Base-by-base conservation (phyloP, 2,113 vertebrate genomes). In the Phrynosoma platyrhinos region DNA sequence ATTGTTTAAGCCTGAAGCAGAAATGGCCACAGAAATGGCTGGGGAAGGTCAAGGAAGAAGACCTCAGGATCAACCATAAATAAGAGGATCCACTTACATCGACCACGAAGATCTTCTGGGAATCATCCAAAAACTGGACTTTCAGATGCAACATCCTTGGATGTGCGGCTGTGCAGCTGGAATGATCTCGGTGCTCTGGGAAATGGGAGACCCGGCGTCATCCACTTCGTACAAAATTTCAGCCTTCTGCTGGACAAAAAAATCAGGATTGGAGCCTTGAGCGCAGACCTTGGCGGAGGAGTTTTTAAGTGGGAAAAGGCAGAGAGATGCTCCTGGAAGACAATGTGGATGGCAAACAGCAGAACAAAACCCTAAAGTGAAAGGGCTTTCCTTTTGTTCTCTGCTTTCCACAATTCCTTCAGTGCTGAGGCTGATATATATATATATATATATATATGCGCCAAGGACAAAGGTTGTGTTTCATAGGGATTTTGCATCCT, bases 61-160 rank as follows among this genome's bases (percentile, higher is more conserved):
- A 27, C 82, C 86, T 90, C 83, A 62, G 89, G 85, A 94, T 81
- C 87, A 87, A 90, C 88, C 77, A 89, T 40, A 84, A 95, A 95
- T 36, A 83, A 2, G 90, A 93, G 84, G 25, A 82, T 55, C 71
- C 91, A 97, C 97, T 98, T 97, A 98, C 97, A 95, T 98, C 97
- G 85, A 97, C 97, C 80, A 97, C 96, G 91, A 97, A 98, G 96
- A 97, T 97, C 96, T 97, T 97, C 96, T 97, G 97, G 87, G 97
- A 96, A 91, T 98, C 97, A 95, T 98, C 97, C 95, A 97, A 95
- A 92, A 98, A 97, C 93, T 97, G 97, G 93, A 98, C 97, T 94
- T 97, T 97, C 36, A 98, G 94, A 87, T 97, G 97, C 84, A 97
- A 96, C 97, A 98, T 97, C 94, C 92, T 97, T 0, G 2, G 87